Conservation (phyloP, 2,888 invertebrate species). For the Macroteleia sp. region DNA sequence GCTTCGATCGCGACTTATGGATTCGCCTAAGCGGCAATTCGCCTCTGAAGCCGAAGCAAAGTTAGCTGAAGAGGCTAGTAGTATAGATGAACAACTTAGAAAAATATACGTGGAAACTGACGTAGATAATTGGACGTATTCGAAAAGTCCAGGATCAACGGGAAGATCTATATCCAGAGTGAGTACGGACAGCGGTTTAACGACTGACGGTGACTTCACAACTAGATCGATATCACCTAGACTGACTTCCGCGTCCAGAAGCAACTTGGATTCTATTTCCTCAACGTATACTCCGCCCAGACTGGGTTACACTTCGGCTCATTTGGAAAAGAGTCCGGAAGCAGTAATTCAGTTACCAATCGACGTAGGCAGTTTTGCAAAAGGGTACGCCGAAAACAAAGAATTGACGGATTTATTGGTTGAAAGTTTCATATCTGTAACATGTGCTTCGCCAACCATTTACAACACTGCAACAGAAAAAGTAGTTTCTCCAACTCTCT, state of each 20-base stretch:
- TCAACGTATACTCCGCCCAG: conserved; percentile 81
- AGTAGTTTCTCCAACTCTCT: conserved; percentile 87
- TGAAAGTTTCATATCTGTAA: conserved; percentile 85
- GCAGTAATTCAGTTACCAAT: conserved; percentile 84
- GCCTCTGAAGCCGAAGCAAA: conserved; percentile 86
- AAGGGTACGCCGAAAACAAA: conserved; percentile 85
- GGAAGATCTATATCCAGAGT: conserved; percentile 81
- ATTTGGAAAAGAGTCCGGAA: conserved; percentile 85
- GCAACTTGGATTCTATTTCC: conserved; percentile 77
- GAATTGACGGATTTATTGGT: conserved; percentile 85
- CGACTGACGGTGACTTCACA: conserved; percentile 87
- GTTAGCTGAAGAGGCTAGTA: conserved; percentile 87
- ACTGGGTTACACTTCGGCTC: conserved; percentile 88
- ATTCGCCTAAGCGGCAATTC: conserved; percentile 86
- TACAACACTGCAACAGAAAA: conserved; percentile 85
- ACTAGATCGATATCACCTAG: conserved; percentile 80
- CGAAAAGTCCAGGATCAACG: conserved; percentile 86
- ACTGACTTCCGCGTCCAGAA: conserved; percentile 78
- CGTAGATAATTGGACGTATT: conserved; percentile 89
- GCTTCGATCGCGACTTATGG: conserved; percentile 88
- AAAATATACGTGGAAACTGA: conserved; percentile 88
- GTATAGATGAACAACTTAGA: conserved; percentile 89
- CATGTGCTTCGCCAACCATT: conserved; percentile 85
- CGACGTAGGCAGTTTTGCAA: conserved; percentile 86
- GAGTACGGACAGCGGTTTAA: conserved; percentile 86